These are phyloP conservation scores for Oligia fasciuncula DNA, from an alignment of 2,888 invertebrate species.

Conservation along the genomic window DNA sequence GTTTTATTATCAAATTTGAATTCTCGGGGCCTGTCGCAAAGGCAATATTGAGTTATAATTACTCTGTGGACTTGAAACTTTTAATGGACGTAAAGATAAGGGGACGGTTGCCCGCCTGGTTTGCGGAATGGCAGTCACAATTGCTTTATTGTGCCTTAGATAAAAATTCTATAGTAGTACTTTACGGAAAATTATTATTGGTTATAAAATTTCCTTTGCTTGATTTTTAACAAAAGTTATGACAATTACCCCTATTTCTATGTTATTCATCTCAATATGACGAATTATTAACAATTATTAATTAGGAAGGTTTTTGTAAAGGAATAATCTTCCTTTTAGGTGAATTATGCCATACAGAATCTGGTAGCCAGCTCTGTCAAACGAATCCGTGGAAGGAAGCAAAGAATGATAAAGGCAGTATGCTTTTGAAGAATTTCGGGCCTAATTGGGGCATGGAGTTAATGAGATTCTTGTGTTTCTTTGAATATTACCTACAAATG, in stretches of 20 bases:
- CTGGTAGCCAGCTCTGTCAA: constrained; percentile 11
- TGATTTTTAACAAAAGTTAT: not conserved
- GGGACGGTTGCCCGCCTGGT: constrained; percentile 62
- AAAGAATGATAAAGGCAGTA: constrained; percentile 12
- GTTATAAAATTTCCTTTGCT: not conserved
- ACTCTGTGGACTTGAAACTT: constrained; percentile 77
- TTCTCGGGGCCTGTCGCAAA: constrained; percentile 63
- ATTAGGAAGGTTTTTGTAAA: not conserved
- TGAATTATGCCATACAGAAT: constrained; percentile 17
- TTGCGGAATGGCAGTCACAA: constrained; percentile 55
- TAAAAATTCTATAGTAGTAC: constrained; percentile 50
- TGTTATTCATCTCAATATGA: not conserved
- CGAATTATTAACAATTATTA: not conserved
- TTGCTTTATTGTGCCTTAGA: constrained; percentile 61
- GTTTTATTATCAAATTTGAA: constrained; percentile 68
- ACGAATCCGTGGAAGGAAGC: constrained; percentile 19
- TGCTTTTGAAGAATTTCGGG: constrained; percentile 21
- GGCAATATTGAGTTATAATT: constrained; percentile 85
- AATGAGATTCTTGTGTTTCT: constrained; percentile 50
- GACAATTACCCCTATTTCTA: not conserved
- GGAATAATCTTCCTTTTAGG: constrained; percentile 16
- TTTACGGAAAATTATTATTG: constrained; percentile 17
- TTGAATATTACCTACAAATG: constrained; percentile 15
- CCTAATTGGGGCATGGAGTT: constrained; percentile 44
- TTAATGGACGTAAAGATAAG: constrained; percentile 84